These are phyloP conservation scores for Tachina fera DNA, from an alignment of 2,888 invertebrate genomes.

Conservation along the genomic window DNA sequence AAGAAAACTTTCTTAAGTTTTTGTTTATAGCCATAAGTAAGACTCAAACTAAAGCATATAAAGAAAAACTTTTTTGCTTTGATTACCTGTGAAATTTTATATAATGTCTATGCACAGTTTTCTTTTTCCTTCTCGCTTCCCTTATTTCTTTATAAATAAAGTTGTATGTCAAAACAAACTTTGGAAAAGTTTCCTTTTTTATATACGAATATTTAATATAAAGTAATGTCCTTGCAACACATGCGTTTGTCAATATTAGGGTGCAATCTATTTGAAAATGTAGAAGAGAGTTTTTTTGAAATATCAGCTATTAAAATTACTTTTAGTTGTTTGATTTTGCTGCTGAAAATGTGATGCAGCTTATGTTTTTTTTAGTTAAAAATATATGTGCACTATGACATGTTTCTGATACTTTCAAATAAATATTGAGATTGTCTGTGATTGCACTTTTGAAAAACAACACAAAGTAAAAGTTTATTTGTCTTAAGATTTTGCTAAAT, in stretches of 20 bases:
- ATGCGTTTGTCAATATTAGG: slow-evolving; percentile 13
- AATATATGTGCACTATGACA: too few species aligned
- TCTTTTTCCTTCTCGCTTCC: neutral
- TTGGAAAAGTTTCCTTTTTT: neutral
- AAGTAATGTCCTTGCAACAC: neutral
- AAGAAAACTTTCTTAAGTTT: neutral
- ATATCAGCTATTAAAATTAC: neutral
- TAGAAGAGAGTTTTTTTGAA: neutral
- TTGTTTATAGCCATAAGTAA: neutral
- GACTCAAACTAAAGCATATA: slow-evolving; percentile 30
- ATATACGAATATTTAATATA: neutral
- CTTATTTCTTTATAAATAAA: neutral
- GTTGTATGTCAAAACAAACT: slow-evolving; percentile 23
- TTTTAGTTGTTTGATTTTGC: too few species aligned
- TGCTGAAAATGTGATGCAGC: slow-evolving; percentile 1
- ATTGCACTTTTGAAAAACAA: neutral
- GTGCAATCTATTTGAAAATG: neutral
- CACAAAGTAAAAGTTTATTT: neutral
- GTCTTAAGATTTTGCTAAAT: neutral
- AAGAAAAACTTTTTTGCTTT: slow-evolving; percentile 40
- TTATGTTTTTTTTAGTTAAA: neutral
- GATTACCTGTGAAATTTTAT: slow-evolving; percentile 56
- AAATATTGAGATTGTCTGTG: neutral
- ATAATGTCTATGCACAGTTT: neutral
- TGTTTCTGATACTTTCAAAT: neutral